Base-by-base conservation (phyloP, 1,140 invertebrate genomes). In the Oryzaephilus surinamensis region DNA sequence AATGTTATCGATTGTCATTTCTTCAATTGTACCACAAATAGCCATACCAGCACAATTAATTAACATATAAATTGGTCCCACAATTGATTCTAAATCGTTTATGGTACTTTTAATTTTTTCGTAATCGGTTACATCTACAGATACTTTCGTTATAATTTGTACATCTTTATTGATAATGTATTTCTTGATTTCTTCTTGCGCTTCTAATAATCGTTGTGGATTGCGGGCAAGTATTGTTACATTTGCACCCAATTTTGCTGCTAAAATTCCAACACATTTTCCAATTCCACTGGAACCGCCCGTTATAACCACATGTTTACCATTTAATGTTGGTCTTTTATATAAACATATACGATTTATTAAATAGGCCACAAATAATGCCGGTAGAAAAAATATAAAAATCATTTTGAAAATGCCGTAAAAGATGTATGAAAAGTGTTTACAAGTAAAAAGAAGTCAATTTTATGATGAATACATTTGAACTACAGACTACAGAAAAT, bases 211-310 rank as follows among this genome's bases (percentile, higher is more conserved):
- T 61, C 76, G 83, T 39, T 66, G 54, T 20, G 73, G 48, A 64
- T 93, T 76, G 54, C 94, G 72, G 3, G 93, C 91, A 28, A 95
- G 71, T 28, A 98, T 77, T 0, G 91, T 90, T 0, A 98, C 85
- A 67, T 86, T 69, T 2, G 89, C 91, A 31, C 93, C 93, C 46
- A 72, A 60, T 58, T 69, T 70, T 2, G 79, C 81, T 19, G 79
- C 84, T 54, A 85, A 70, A 10, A 81, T 67, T 1, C 90, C 93
- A 12, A 89, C 57, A 29, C 77, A 73, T 62, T 89, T 84, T 3
- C 94, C 94, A 50, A 97, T 97, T 4, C 94, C 94, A 68, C 88
- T 93, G 0, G 93, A 97, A 18, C 93, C 94, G 30, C 94, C 94
- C 15, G 89, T 94, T n/a, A 96, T 71, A 15, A 77, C 69, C 26